Percentiles rank a stretch among this genome's conserved stretches.
Conservation (phyloP, 2,888 invertebrate genomes). For the Lumbricus terrestris region DNA sequence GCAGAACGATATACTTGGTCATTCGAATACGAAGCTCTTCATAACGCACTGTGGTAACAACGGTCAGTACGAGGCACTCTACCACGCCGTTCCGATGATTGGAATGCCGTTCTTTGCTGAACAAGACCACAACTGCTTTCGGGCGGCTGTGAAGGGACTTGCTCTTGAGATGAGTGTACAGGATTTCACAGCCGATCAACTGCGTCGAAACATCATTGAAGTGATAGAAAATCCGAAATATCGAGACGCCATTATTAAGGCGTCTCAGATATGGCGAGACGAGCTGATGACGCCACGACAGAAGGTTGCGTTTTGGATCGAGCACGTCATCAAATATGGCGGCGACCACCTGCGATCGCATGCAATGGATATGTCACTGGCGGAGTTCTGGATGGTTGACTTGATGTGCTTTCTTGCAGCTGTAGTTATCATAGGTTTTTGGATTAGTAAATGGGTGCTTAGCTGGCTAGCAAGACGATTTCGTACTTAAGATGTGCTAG, state of each 20-base stretch:
- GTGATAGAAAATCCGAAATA: slow-evolving; percentile 35
- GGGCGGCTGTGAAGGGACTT: slow-evolving; percentile 35
- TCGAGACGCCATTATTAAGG: slow-evolving; percentile 32
- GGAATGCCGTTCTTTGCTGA: slow-evolving; percentile 41
- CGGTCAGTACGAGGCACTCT: slow-evolving; percentile 42
- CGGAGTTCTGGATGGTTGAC: slow-evolving; percentile 40
- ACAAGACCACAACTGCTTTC: slow-evolving; percentile 36
- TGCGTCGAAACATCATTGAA: slow-evolving; percentile 33
- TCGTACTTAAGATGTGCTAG: not conserved
- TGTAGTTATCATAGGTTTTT: not conserved
- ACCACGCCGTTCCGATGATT: slow-evolving; percentile 43
- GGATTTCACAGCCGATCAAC: slow-evolving; percentile 31
- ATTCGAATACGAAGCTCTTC: slow-evolving; percentile 41
- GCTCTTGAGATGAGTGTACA: slow-evolving; percentile 37
- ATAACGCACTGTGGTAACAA: slow-evolving; percentile 44
- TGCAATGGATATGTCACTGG: slow-evolving; percentile 40
- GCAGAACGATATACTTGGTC: slow-evolving; percentile 43
- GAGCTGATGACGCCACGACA: slow-evolving; percentile 35
- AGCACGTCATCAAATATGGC: slow-evolving; percentile 45
- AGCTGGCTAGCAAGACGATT: not conserved
- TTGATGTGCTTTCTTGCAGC: not conserved
- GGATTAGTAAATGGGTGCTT: slow-evolving; percentile 8
- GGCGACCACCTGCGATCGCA: slow-evolving; percentile 41
- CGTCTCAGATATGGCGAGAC: slow-evolving; percentile 35
- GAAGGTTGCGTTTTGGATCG: slow-evolving; percentile 43